Conservation (phyloP, 2,888 invertebrate species). For the Oxycera nigricornis region DNA sequence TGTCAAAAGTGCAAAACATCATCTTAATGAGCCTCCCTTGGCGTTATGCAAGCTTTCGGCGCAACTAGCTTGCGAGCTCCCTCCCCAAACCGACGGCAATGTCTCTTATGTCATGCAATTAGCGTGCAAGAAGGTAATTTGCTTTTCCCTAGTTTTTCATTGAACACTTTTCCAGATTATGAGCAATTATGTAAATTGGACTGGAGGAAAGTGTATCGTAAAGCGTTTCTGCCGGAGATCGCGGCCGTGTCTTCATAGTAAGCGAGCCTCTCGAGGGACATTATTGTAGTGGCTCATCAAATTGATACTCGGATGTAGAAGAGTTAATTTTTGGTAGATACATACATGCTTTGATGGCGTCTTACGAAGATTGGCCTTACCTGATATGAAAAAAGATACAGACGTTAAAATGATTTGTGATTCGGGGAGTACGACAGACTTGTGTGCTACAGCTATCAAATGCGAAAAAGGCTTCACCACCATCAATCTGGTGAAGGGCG, state of each 20-base stretch:
- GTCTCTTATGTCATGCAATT: slow-evolving; percentile 34
- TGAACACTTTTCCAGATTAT: slow-evolving; percentile 10
- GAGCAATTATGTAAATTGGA: slow-evolving; percentile 29
- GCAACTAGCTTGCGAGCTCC: background rate
- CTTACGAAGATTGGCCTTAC: background rate
- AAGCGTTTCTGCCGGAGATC: background rate
- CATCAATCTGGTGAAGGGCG: no score
- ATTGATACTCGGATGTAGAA: background rate
- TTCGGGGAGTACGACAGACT: background rate
- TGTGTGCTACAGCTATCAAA: no score
- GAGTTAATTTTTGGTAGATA: background rate
- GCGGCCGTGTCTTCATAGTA: background rate
- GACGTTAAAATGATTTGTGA: background rate
- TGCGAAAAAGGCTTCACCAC: no score
- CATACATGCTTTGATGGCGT: background rate
- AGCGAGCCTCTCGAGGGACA: background rate
- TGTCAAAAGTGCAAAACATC: slow-evolving; percentile 25
- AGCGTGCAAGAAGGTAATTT: slow-evolving; percentile 12
- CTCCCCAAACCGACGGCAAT: background rate
- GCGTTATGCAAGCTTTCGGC: slow-evolving; percentile 3
- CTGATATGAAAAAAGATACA: background rate
- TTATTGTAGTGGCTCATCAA: background rate
- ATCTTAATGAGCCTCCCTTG: background rate
- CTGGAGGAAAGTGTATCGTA: slow-evolving; percentile 10
- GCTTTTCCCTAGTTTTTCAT: slow-evolving; percentile 19